Evolutionary conservation across 2,113 vertebrate genomes (phyloP).

Genomic region (Excalfactoria chinensis): DNA sequence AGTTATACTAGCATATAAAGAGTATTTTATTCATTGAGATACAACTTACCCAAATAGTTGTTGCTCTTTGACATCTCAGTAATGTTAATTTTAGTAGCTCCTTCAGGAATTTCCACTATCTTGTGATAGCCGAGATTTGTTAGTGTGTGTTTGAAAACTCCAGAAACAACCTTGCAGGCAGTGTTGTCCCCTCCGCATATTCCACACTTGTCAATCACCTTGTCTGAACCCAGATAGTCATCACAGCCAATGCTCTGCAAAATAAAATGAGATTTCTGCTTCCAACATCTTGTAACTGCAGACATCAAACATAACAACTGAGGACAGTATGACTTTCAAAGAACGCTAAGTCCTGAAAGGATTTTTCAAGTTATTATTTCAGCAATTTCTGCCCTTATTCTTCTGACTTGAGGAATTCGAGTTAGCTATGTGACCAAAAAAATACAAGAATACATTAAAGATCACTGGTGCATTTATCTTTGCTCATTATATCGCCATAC

Average conservation of each 20-base stretch:
- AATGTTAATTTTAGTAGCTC: slow-evolving; percentile 96
- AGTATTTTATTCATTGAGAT: neutral
- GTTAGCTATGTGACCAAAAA: neutral
- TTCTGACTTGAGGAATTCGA: neutral
- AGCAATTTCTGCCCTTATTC: neutral
- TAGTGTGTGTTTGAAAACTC: slow-evolving; percentile 90
- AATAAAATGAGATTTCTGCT: slow-evolving; percentile 40
- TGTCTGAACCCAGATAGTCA: slow-evolving; percentile 90
- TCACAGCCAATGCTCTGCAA: slow-evolving; percentile 92
- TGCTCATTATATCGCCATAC: neutral
- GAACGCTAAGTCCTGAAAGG: neutral
- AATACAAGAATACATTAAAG: neutral
- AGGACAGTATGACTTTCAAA: neutral
- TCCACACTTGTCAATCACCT: slow-evolving; percentile 91
- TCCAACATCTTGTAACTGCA: neutral
- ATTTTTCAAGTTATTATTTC: neutral
- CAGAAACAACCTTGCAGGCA: slow-evolving; percentile 90
- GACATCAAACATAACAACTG: neutral
- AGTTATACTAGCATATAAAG: neutral
- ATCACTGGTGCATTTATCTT: neutral
- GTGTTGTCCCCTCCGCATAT: slow-evolving; percentile 93
- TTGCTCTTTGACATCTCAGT: slow-evolving; percentile 97
- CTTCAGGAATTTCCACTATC: slow-evolving; percentile 95
- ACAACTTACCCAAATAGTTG: slow-evolving; percentile 92
- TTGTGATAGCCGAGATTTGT: slow-evolving; percentile 95